phyloP scores from a whole-genome alignment of 2,797 vertebrate genomes.

The Hipposideros larvatus region DNA sequence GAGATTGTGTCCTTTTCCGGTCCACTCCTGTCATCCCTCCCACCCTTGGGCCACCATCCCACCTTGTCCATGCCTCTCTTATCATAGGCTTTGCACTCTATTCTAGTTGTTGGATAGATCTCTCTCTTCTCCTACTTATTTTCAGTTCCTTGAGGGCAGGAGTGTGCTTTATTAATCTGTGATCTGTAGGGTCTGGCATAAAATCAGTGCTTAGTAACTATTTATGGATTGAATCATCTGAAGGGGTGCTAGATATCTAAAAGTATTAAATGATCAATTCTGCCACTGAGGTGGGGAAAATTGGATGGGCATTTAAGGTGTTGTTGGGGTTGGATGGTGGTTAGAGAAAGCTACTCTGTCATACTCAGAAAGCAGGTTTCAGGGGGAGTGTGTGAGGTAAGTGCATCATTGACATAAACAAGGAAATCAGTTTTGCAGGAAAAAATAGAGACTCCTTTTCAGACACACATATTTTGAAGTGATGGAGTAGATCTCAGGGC shows the following conservation, averaged over 20 bases:
- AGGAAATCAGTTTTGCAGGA: not conserved
- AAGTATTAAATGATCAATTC: not conserved
- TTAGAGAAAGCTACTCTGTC: not conserved
- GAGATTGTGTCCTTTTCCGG: not conserved
- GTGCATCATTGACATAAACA: not conserved
- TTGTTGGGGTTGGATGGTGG: not conserved
- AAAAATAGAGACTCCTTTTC: not conserved
- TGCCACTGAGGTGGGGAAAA: not conserved
- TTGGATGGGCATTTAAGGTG: not conserved
- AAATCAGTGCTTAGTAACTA: not conserved
- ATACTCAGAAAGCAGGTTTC: not conserved
- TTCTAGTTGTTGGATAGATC: not conserved
- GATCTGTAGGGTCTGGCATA: not conserved
- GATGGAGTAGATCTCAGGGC: not conserved
- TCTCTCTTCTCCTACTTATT: not conserved
- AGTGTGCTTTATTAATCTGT: not conserved
- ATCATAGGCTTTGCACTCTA: not conserved
- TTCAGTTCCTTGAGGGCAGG: not conserved
- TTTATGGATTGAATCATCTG: not conserved
- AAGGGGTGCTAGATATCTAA: not conserved
- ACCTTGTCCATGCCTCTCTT: not conserved
- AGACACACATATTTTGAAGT: not conserved
- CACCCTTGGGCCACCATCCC: fast-evolving
- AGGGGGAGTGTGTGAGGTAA: not conserved
- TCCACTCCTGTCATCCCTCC: fast-evolving